Base-by-base conservation (phyloP, 2,888 invertebrate genomes). In the Branchipolynoe longqiensis region DNA sequence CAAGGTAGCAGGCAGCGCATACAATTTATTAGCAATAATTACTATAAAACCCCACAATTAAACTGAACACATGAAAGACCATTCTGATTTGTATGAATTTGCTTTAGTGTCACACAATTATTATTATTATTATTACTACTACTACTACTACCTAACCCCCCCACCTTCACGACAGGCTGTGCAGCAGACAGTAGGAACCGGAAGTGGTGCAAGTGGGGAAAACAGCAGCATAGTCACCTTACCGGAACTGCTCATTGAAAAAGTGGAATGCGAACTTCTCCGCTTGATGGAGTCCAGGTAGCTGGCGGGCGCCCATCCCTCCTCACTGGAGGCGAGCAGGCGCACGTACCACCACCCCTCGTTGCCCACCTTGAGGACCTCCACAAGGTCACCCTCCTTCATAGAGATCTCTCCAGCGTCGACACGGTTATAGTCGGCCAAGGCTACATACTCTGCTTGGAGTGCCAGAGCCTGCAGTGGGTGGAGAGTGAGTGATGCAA, bases 301-400 rank as follows among this genome's bases (percentile, higher is more conserved):
- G 48, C 97, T 97, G 83, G 97, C 97, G 85, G 98, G 98, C 86
- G 97, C 98, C 98, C 98, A 98, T 90, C 98, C 98, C 84, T 92
- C 92, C 94, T 97, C 94, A 56, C 90, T 89, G 28, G 91, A 91
- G n/a, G 89, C 88, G 94, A 94, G 94, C 92, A 97, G 96, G 92
- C 97, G 96, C 92, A 98, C 97, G 95, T 97, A 98, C 98, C 98
- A 98, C 98, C 98, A 98, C 90, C 98, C 98, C 90, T 97, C 97
- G 94, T 97, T 97, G 93, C 98, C 98, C 90, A 97, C 96, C 94
- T 98, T 97, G 90, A 98, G 95, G 90, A 98, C 95, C 93, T 98
- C 97, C 90, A 98, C 96, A 90, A 96, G 95, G 94, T 98, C 98
- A 33, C 98, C 98, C 95, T 98, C 98, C 87, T 96, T 95, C 95